These are phyloP conservation scores for Halcyon chelicuti DNA, from an alignment of 2,797 vertebrate species.

Conservation along the genomic window DNA sequence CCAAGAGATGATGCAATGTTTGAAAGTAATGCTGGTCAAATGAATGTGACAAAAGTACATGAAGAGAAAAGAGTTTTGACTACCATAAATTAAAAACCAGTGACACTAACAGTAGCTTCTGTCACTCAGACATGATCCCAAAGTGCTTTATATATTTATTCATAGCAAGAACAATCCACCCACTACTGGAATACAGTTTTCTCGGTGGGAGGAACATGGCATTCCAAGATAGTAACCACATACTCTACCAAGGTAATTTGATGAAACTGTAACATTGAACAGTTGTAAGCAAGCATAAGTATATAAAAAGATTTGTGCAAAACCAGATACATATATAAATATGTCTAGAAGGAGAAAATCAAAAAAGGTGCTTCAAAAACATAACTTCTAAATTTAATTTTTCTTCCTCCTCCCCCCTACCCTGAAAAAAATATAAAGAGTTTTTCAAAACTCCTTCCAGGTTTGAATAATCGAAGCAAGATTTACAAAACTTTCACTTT, in stretches of 20 bases:
- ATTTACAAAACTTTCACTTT: neutral
- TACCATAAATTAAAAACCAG: conserved; percentile 10
- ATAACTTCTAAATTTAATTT: neutral
- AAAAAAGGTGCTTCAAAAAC: neutral
- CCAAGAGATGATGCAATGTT: neutral
- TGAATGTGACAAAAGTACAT: neutral
- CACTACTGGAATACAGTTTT: neutral
- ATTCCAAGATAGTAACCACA: neutral
- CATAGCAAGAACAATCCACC: neutral
- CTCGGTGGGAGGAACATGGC: neutral
- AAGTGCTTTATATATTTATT: neutral
- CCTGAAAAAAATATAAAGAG: neutral
- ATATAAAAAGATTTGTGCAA: neutral
- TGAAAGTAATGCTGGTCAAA: neutral
- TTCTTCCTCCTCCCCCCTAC: neutral
- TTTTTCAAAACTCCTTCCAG: neutral
- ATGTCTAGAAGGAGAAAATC: neutral
- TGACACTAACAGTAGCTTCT: neutral
- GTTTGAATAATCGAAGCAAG: neutral
- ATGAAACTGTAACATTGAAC: neutral
- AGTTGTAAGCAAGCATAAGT: neutral
- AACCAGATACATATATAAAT: neutral
- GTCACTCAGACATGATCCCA: neutral
- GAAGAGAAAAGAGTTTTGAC: neutral
- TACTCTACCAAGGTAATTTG: neutral